These are phyloP conservation scores for Orestias chungarensis DNA, from an alignment of 2,797 vertebrate genomes.

Conservation along the genomic window DNA sequence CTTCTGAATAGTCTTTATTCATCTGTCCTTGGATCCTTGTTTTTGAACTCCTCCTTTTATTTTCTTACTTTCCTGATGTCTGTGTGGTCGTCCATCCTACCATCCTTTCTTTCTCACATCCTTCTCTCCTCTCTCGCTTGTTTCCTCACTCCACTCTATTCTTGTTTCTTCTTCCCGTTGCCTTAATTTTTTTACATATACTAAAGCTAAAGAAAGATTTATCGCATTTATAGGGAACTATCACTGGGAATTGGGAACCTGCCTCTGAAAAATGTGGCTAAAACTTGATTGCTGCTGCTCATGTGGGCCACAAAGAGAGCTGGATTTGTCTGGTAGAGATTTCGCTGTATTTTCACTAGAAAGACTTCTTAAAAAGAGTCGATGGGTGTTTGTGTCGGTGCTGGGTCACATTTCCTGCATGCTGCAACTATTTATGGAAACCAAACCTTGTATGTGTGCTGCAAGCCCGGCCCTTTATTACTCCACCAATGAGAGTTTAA, in stretches of 20 bases:
- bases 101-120: too few relatives aligned
- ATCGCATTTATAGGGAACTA: not conserved
- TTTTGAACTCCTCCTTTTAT: not conserved
- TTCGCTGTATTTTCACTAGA: too few relatives aligned
- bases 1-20: not conserved
- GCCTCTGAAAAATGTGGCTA: too few relatives aligned
- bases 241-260: not conserved
- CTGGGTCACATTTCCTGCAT: not conserved
- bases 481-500: not conserved
- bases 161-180: not conserved
- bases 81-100: not conserved
- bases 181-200: not conserved
- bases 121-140: not conserved
- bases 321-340: too few relatives aligned
- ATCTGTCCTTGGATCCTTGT: not conserved
- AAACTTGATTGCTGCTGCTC: not conserved
- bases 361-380: not conserved
- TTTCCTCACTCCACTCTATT: not conserved
- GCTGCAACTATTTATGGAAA: not conserved
- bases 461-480: too few relatives aligned
- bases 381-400: not conserved
- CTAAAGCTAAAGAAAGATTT: not conserved
- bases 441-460: too few relatives aligned
- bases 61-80: not conserved
- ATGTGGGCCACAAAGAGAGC: not conserved